Base-by-base conservation (phyloP, 1,140 invertebrate genomes). In the Cydia amplana region DNA sequence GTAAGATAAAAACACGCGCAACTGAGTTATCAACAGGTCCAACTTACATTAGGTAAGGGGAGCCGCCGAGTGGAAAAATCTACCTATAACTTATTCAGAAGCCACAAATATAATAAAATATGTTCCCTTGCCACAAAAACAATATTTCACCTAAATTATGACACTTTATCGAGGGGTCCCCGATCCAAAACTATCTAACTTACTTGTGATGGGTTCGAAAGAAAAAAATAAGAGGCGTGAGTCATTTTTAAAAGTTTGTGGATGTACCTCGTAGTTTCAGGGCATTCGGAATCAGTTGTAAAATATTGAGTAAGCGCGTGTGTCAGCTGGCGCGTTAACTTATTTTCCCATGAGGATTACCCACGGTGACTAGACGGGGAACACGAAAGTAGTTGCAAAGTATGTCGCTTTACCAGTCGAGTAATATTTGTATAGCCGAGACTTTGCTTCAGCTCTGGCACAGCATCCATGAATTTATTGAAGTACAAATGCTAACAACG, bases 111-210 rank as follows among this genome's bases (percentile, higher is more conserved):
- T 85, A 87, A 82, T 81, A 76, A 82, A 85, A 83, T 87, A 85
- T 85, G 84, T 84, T 72, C 80, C 79, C 74, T 81, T 73, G 60
- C 73, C 75, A 82, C 76, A 83, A 85, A 85, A 87, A 88, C 86
- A 86, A 88, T 88, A 86, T 87, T 85, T 88, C 83, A 89, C 79
- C 65, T 85, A 85, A 87, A 89, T 86, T 87, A 87, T 85, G 87
- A 85, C 86, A 85, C 83, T 88, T 86, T 89, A 85, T 87, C 83
- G 85, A 86, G 84, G 85, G 86, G 85, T 86, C 85, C 77, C 83
- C 81, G 79, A 82, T 87, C 84, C 86, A 84, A 87, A 88, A 87
- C 87, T 89, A 87, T 86, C 82, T 63, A 87, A 88, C 80, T 87
- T 85, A 73, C 80, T 65, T 74, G 55, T 74, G 77, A 82, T 85